These are phyloP conservation scores for Spinus pinus DNA, from an alignment of 2,797 vertebrate species.

Conservation along the genomic window DNA sequence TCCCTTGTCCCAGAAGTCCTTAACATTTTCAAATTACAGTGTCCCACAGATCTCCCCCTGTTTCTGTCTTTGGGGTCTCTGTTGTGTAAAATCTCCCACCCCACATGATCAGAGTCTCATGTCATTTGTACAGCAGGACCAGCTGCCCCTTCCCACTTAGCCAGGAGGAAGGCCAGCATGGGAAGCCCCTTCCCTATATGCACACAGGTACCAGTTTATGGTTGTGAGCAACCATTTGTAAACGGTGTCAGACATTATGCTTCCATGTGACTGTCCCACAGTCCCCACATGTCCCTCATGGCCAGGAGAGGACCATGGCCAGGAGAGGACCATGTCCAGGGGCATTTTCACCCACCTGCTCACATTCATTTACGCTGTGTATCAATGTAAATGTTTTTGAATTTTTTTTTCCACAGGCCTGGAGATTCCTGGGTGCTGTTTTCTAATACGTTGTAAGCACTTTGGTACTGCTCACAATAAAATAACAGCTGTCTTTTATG, in stretches of 20 bases:
- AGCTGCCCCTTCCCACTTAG: background rate
- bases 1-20: background rate
- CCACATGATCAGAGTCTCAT: fast-evolving
- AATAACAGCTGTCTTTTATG: background rate
- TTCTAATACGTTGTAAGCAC: background rate
- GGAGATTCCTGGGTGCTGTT: background rate
- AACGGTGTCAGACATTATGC: background rate
- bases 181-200: background rate
- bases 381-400: background rate
- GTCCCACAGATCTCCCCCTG: fast-evolving
- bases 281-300: background rate
- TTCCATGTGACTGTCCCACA: background rate
- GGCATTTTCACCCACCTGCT: background rate
- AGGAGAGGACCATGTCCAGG: background rate
- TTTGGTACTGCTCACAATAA: background rate
- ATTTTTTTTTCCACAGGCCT: background rate
- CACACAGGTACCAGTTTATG: background rate
- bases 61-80: background rate
- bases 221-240: background rate
- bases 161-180: background rate
- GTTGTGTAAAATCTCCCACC: background rate
- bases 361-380: background rate
- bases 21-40: background rate
- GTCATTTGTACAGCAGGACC: background rate
- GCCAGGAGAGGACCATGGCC: background rate